Evolutionary conservation across 2,797 vertebrate genomes (phyloP).

Genomic region (Helicolenus hilgendorfi): DNA sequence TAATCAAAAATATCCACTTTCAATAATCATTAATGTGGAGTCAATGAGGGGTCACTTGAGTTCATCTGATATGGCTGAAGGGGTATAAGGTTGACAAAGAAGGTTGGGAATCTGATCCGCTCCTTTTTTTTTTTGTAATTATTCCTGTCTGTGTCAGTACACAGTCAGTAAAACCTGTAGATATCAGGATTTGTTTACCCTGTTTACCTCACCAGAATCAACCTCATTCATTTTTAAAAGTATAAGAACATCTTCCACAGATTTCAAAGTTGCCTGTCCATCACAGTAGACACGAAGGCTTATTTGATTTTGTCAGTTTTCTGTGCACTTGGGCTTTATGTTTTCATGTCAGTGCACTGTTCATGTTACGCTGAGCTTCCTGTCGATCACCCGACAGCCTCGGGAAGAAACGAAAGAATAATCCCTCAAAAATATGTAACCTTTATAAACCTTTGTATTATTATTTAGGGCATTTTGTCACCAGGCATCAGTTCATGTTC

Average conservation of each 20-base stretch:
- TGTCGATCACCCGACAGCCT: constrained; percentile 20
- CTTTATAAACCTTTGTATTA: not conserved
- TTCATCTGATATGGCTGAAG: not conserved
- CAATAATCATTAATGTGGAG: not conserved
- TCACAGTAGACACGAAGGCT: not conserved
- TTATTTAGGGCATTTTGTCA: not conserved
- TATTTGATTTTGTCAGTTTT: not conserved
- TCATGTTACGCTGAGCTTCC: not conserved
- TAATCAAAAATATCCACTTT: not conserved
- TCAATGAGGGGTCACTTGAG: not conserved
- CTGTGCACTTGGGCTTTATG: not conserved
- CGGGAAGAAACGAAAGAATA: not conserved
- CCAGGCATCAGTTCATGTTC: not conserved
- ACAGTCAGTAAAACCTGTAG: not conserved
- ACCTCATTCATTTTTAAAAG: not conserved
- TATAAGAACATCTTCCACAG: not conserved
- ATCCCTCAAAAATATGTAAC: not conserved
- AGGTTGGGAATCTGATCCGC: not conserved
- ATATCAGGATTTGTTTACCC: not conserved
- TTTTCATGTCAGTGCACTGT: constrained; percentile 2
- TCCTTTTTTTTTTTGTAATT: not conserved
- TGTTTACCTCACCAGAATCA: not conserved
- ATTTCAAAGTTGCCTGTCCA: not conserved
- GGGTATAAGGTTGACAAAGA: not conserved
- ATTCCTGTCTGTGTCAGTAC: not conserved